Conservation (phyloP, 2,797 vertebrate species). For the Spea hammondii region DNA sequence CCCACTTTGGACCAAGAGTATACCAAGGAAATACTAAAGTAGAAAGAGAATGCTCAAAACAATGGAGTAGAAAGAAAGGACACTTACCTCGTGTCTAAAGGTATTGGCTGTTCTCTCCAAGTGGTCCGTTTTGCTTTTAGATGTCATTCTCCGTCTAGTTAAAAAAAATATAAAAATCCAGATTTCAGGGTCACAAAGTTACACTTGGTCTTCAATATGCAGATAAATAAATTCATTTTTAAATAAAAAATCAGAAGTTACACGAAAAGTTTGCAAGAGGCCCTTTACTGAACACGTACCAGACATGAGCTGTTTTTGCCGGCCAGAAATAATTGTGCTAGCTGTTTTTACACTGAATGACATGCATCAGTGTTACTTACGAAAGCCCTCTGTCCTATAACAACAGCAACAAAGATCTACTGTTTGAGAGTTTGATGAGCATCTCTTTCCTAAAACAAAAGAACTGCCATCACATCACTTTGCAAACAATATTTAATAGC, state of each 20-base stretch:
- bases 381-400: slow-evolving; percentile 28
- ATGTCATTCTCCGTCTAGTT: slow-evolving; percentile 76
- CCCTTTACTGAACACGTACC: background rate
- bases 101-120: slow-evolving; percentile 84
- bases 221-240: slow-evolving; percentile 17
- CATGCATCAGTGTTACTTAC: slow-evolving; percentile 21
- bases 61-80: slow-evolving; percentile 2
- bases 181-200: slow-evolving; percentile 17
- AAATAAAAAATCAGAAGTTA: background rate
- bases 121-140: slow-evolving; percentile 80
- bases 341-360: slow-evolving; percentile 3
- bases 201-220: background rate
- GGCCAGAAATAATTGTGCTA: background rate
- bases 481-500: slow-evolving; percentile 6
- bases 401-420: slow-evolving; percentile 44
- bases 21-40: too few species aligned
- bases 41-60: background rate
- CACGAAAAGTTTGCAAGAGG: background rate
- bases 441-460: slow-evolving; percentile 49
- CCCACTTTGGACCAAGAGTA: too few species aligned
- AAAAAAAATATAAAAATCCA: slow-evolving; percentile 53
- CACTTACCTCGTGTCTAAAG: slow-evolving; percentile 81
- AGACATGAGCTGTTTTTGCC: background rate
- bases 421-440: slow-evolving; percentile 40
- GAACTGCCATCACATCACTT: slow-evolving; percentile 29